phyloP scores from a whole-genome alignment of 2,797 vertebrate species.

The Tamandua tetradactyla region DNA sequence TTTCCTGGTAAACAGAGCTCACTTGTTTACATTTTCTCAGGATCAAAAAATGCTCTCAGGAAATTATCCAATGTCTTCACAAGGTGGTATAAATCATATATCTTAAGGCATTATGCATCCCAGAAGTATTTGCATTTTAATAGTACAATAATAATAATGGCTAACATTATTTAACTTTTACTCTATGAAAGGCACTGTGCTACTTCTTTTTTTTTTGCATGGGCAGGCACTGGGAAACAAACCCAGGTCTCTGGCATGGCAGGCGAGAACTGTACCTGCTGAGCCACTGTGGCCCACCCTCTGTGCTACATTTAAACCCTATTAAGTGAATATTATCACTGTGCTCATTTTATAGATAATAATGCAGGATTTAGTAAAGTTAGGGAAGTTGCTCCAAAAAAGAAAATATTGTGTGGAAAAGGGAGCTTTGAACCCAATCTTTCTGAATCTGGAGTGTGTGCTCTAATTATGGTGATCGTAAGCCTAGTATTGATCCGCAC shows the following conservation, averaged over 20 bases:
- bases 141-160: background rate
- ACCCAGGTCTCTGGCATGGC: no score
- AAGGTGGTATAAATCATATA: background rate
- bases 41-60: background rate
- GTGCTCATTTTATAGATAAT: background rate
- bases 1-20: background rate
- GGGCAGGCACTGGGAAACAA: no score
- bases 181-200: background rate
- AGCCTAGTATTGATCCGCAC: background rate
- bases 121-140: background rate
- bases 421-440: background rate
- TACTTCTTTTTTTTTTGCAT: no score
- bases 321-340: background rate
- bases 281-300: no score
- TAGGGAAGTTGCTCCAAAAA: background rate
- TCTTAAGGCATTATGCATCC: background rate
- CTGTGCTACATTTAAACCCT: background rate
- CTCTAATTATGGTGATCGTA: background rate
- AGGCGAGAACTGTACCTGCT: no score
- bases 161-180: background rate
- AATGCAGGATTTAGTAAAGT: background rate
- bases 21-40: background rate
- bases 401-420: background rate
- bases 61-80: constrained; percentile 9
- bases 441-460: background rate